phyloP scores from a whole-genome alignment of 2,888 invertebrate genomes.

The Leptopilina drosophilae region DNA sequence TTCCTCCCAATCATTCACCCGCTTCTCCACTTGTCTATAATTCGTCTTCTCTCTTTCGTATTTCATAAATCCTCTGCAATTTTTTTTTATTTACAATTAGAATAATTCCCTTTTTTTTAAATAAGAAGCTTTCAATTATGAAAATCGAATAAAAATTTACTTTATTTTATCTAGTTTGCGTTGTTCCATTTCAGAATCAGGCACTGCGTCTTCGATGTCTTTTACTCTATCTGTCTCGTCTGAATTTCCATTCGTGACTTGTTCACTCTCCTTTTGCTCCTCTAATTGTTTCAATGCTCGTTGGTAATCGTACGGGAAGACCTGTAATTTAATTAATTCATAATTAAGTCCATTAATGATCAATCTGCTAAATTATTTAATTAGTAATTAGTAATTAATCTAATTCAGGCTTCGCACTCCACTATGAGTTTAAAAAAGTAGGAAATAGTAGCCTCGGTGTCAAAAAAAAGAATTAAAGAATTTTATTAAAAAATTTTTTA shows the following conservation, averaged over 20 bases:
- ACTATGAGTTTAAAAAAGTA: no score
- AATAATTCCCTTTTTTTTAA: no score
- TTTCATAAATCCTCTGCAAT: slow-evolving; percentile 92
- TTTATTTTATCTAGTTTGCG: slow-evolving; percentile 89
- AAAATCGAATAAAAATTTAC: slow-evolving; percentile 82
- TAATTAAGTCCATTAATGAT: neutral
- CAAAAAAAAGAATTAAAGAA: no score
- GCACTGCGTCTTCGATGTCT: slow-evolving; percentile 94
- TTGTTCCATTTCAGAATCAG: slow-evolving; percentile 87
- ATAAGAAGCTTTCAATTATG: neutral
- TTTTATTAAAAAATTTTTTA: no score
- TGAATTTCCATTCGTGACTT: slow-evolving; percentile 74
- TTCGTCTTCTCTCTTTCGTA: slow-evolving; percentile 92
- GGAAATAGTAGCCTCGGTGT: no score
- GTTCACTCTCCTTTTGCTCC: slow-evolving; percentile 73
- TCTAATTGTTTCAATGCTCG: slow-evolving; percentile 87
- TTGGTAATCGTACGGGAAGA: slow-evolving; percentile 98
- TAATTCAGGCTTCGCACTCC: no score
- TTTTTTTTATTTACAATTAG: no score
- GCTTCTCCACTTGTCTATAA: slow-evolving; percentile 91
- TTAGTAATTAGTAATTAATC: no score
- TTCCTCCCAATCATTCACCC: slow-evolving; percentile 97
- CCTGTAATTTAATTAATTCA: slow-evolving; percentile 75
- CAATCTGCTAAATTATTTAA: no score
- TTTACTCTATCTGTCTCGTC: slow-evolving; percentile 79